Evolutionary conservation across 1,140 invertebrate species (phyloP).

Genomic region (Oscheius sp.): DNA sequence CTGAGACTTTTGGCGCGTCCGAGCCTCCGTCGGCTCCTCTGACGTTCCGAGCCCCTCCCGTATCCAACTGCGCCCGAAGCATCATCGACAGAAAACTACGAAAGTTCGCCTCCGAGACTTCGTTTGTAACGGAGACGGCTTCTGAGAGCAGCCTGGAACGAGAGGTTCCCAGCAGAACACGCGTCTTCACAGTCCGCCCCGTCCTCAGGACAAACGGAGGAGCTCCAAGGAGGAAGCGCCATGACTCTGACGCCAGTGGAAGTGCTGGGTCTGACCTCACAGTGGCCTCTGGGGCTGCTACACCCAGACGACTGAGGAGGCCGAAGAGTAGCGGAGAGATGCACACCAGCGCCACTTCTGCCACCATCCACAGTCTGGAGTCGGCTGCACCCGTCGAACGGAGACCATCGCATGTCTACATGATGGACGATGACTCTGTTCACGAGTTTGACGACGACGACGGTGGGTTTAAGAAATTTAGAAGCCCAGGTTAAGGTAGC

Average conservation of each 20-base stretch:
- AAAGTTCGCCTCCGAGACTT: constrained; percentile 50
- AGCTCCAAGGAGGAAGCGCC: constrained; percentile 17
- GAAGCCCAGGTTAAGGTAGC: too few species aligned
- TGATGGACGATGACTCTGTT: constrained; percentile 56
- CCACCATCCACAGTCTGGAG: constrained; percentile 55
- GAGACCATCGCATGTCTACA: constrained; percentile 53
- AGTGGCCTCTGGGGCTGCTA: constrained; percentile 43
- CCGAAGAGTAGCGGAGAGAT: constrained; percentile 42
- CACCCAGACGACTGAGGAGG: constrained; percentile 26
- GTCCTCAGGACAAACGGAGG: constrained; percentile 15
- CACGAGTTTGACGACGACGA: constrained; percentile 60
- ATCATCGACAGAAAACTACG: constrained; percentile 43
- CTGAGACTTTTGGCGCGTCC: constrained; percentile 3
- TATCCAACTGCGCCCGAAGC: constrained; percentile 39
- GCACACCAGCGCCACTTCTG: constrained; percentile 50
- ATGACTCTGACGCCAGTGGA: constrained; percentile 47
- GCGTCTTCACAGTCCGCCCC: constrained; percentile 41
- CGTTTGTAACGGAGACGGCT: constrained; percentile 40
- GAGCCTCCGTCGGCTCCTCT: constrained; percentile 33
- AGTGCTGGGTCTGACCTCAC: constrained; percentile 50
- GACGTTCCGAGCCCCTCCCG: constrained; percentile 30
- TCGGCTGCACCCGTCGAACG: constrained; percentile 25
- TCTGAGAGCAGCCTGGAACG: constrained; percentile 20
- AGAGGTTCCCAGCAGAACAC: constrained; percentile 13
- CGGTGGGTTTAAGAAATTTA: constrained; percentile 38